Evolutionary conservation across 2,888 invertebrate species (phyloP), one percentile per base, ranked within the genome.

Genomic region (Tryphoninae sp.): DNA sequence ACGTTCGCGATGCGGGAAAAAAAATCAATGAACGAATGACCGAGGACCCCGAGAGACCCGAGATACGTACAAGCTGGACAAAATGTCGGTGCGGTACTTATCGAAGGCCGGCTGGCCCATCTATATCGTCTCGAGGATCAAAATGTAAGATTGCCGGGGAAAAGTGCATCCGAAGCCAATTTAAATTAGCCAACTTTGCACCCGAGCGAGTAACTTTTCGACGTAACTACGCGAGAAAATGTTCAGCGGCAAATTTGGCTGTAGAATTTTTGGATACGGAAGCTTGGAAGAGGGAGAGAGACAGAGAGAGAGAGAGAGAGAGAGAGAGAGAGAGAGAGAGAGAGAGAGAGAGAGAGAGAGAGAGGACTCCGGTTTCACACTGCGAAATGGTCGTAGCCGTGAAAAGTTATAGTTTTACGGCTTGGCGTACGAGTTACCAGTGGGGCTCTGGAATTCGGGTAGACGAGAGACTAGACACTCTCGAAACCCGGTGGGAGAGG

Each of bases 211-310:
- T 45, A 45, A 45, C 45, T 45, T 45, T 45, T 45, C 13, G 45
- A 45, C 45, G 45, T 45, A 45, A 45, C 45, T 45, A 45, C 45
- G 45, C 45, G 45, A 45, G 45, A 45, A 45, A 45, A 45, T 45
- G 45, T 45, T 45, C 45, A 45, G 11, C 45, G 45, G 45, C 45
- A 45, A 45, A 45, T 45, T 45, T 45, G 45, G 13, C 45, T 45
- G 13, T 13, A 13, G 45, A 13, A 45, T 45, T 45, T 45, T 45
- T 45, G 13, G 45, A 45, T 45, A 13, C 13, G 9, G 33, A 33
- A 33, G 33, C 6, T 33, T 33, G 33, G 33, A 33, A 45, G 7
- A 45, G 13, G 8, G 45, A 45, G 45, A 45, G 13, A 45, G 45
- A 45, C 3, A 45, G 45, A 45, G 13, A 2, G 45, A 45, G 7